Conservation (phyloP, 2,888 invertebrate species). For the Drosophila antonietae region DNA sequence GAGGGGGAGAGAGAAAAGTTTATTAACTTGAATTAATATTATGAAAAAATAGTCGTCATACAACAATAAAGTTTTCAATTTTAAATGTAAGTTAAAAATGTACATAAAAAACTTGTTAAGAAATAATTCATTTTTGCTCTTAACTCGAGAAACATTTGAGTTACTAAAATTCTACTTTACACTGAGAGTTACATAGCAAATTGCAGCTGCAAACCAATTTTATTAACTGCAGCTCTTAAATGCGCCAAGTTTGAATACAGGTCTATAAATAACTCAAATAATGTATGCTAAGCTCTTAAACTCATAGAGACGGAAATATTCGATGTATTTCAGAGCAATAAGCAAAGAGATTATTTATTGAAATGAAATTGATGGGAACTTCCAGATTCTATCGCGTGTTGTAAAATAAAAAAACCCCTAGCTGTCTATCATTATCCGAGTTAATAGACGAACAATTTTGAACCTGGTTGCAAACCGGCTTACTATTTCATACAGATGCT, state of each 20-base stretch:
- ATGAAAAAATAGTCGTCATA: too few relatives aligned
- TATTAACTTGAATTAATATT: not conserved
- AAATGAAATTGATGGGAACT: conserved; percentile 16
- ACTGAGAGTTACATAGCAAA: not conserved
- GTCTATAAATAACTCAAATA: not conserved
- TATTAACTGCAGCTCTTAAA: not conserved
- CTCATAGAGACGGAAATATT: not conserved
- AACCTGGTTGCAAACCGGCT: conserved; percentile 38
- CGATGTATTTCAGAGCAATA: not conserved
- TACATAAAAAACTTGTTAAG: not conserved
- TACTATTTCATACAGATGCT: conserved; percentile 44
- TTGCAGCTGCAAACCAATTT: not conserved
- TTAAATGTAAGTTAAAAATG: too few relatives aligned
- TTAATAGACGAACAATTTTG: conserved; percentile 13
- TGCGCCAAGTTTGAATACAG: not conserved
- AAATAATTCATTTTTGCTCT: too few relatives aligned
- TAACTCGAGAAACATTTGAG: not conserved
- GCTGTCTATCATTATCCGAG: conserved; percentile 5
- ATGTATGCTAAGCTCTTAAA: not conserved
- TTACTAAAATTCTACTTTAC: not conserved
- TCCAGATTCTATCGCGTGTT: conserved; percentile 5
- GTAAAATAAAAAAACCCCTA: conserved; percentile 11
- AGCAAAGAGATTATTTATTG: not conserved
- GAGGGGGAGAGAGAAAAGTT: not conserved
- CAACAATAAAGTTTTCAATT: too few relatives aligned